Conservation (phyloP, 2,797 vertebrate genomes). For the Harpagifer antarcticus region DNA sequence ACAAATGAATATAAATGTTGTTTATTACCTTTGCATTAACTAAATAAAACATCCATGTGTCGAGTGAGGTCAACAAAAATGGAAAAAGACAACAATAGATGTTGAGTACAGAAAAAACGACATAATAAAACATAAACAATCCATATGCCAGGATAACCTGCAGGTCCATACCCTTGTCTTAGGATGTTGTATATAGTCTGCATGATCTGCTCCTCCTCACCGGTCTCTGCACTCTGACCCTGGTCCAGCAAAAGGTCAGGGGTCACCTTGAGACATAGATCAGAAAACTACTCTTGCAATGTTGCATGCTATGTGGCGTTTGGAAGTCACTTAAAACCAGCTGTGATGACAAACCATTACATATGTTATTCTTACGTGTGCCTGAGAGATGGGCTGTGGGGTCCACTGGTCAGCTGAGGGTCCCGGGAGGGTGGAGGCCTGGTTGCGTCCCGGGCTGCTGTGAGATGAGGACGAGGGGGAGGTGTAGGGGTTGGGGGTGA, state of each 20-base stretch:
- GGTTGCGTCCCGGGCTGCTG: slow-evolving; percentile 65
- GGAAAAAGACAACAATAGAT: too few species aligned
- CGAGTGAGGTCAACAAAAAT: too few species aligned
- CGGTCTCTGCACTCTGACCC: slow-evolving; percentile 85
- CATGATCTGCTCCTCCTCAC: slow-evolving; percentile 86
- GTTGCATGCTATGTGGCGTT: slow-evolving; percentile 41
- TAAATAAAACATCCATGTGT: background rate
- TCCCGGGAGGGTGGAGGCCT: slow-evolving; percentile 40
- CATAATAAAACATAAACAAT: too few species aligned
- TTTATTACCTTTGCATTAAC: background rate
- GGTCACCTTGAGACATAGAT: slow-evolving; percentile 89
- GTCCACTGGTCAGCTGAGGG: slow-evolving; percentile 62
- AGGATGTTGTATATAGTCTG: slow-evolving; percentile 89
- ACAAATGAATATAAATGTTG: background rate
- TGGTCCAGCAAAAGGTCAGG: slow-evolving; percentile 96
- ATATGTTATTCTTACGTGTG: slow-evolving; percentile 72
- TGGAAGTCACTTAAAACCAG: slow-evolving; percentile 18
- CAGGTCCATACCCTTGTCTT: slow-evolving; percentile 88
- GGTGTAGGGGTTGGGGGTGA: slow-evolving; percentile 64
- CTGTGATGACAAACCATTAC: background rate
- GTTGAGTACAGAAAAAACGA: too few species aligned
- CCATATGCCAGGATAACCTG: background rate
- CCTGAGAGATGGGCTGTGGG: slow-evolving; percentile 55
- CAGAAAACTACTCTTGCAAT: slow-evolving; percentile 75
- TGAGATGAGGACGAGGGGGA: slow-evolving; percentile 68